Evolutionary conservation across 2,797 vertebrate genomes (phyloP).

Genomic region (Lophius americanus): DNA sequence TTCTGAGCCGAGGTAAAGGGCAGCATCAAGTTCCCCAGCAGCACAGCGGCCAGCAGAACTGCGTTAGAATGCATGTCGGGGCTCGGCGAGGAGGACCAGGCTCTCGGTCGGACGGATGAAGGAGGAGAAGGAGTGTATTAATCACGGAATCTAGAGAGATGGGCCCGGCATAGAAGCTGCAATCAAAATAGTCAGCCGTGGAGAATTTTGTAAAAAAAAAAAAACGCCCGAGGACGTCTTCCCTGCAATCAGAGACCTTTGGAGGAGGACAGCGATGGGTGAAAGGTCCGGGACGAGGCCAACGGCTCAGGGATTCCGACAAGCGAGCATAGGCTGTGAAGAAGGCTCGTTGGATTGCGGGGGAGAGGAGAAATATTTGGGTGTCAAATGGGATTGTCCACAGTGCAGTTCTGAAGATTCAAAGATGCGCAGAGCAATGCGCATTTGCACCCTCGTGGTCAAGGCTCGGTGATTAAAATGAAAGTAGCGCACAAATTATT

Average conservation of each 20-base stretch:
- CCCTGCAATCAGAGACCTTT: slow-evolving; percentile 36
- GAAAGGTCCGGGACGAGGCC: slow-evolving; percentile 65
- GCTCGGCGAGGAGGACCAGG: slow-evolving; percentile 57
- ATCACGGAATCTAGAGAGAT: slow-evolving; percentile 71
- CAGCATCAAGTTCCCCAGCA: slow-evolving; percentile 79
- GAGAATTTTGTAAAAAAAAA: slow-evolving; percentile 17
- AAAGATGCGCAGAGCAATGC: slow-evolving; percentile 79
- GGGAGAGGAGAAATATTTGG: slow-evolving; percentile 74
- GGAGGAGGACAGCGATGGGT: slow-evolving; percentile 36
- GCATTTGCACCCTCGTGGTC: slow-evolving; percentile 65
- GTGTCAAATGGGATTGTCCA: slow-evolving; percentile 77
- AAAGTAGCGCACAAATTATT: slow-evolving; percentile 60
- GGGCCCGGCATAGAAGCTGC: slow-evolving; percentile 70
- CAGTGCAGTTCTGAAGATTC: slow-evolving; percentile 68
- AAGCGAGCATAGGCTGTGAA: slow-evolving; percentile 73
- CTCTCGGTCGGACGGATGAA: slow-evolving; percentile 69
- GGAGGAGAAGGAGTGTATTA: slow-evolving; percentile 73
- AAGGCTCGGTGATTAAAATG: slow-evolving; percentile 62
- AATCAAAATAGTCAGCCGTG: slow-evolving; percentile 36
- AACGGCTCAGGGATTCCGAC: slow-evolving; percentile 73
- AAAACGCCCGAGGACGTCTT: slow-evolving; percentile 18
- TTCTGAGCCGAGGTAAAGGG: slow-evolving; percentile 79
- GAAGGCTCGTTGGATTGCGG: slow-evolving; percentile 74
- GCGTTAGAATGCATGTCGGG: slow-evolving; percentile 76
- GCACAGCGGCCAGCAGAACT: slow-evolving; percentile 76